These are phyloP conservation scores for Drosophila pruinosa DNA, from an alignment of 1,140 invertebrate genomes.

Conservation along the genomic window DNA sequence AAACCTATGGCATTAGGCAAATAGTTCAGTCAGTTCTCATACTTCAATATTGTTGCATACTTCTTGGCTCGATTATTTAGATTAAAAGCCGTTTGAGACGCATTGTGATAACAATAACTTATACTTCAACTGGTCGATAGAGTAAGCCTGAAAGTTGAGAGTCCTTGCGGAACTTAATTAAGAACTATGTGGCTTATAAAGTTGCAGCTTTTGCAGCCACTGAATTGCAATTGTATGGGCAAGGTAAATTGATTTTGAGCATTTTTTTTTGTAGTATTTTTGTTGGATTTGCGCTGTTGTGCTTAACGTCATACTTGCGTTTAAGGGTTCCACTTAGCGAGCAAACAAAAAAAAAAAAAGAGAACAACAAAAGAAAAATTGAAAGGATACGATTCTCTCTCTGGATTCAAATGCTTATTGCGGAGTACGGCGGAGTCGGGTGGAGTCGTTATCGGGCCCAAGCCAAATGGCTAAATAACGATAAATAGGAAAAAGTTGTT, in stretches of 20 bases:
- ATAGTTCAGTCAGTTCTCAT: background rate
- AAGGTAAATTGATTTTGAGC: conserved; percentile 68
- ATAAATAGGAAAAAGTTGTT: conserved; percentile 71
- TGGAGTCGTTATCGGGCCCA: conserved; percentile 30
- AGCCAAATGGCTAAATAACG: conserved; percentile 58
- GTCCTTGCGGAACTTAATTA: conserved; percentile 48
- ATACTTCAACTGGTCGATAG: background rate
- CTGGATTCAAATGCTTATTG: conserved; percentile 56
- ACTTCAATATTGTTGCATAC: background rate
- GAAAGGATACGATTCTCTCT: background rate
- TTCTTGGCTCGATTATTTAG: background rate
- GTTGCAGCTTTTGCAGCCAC: conserved; percentile 44
- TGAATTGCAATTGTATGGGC: conserved; percentile 54
- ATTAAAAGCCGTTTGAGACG: background rate
- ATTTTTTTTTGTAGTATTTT: conserved; percentile 21
- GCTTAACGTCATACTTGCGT: conserved; percentile 11
- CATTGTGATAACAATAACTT: background rate
- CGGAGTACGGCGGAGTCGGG: conserved; percentile 40
- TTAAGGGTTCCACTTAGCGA: conserved; percentile 55
- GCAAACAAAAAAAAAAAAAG: conserved; percentile 33
- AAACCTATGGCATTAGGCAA: background rate
- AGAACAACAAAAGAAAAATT: background rate
- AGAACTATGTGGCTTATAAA: conserved; percentile 42
- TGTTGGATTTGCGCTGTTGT: conserved; percentile 29
- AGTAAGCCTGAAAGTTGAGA: conserved; percentile 8